Percentiles rank a stretch among this genome's conserved stretches.
Conservation (phyloP, 2,888 invertebrate species). For the Tetranychus truncatus region DNA sequence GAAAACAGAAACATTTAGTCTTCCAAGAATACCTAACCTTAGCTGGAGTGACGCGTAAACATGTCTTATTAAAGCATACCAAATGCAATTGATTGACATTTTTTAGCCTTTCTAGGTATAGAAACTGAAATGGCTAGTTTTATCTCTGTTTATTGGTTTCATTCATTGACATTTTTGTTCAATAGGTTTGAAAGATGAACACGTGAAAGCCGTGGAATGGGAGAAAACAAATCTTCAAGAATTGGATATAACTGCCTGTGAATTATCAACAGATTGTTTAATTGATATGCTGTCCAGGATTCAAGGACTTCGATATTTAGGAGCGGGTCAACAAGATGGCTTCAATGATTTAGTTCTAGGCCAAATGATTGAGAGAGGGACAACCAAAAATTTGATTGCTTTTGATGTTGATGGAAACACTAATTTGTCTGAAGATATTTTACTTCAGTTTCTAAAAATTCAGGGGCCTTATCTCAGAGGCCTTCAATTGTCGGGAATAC, state of each 20-base stretch:
- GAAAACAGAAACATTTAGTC: background rate
- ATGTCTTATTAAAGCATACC: too few relatives aligned
- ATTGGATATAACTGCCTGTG: conserved; percentile 89
- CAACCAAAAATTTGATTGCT: conserved; percentile 53
- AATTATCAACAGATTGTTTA: conserved; percentile 77
- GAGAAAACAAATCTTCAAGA: conserved; percentile 79
- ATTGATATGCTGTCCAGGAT: conserved; percentile 75
- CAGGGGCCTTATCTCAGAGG: conserved; percentile 76
- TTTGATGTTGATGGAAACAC: conserved; percentile 87
- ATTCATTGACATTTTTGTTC: conserved; percentile 6
- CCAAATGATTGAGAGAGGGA: conserved; percentile 70
- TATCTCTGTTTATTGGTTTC: background rate
- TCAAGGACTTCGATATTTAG: conserved; percentile 56
- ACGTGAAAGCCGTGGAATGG: conserved; percentile 93
- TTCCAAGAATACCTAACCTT: background rate
- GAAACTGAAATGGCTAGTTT: background rate
- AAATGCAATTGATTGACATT: background rate
- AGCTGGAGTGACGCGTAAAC: too few relatives aligned
- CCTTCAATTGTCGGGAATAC: conserved; percentile 76
- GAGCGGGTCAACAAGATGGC: conserved; percentile 90
- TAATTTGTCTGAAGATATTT: conserved; percentile 74
- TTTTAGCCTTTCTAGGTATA: conserved; percentile 3
- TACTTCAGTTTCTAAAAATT: conserved; percentile 74
- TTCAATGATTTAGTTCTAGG: conserved; percentile 87
- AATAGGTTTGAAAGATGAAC: conserved; percentile 66